Conservation (phyloP, 2,888 invertebrate species). For the Cotesia congregata region DNA sequence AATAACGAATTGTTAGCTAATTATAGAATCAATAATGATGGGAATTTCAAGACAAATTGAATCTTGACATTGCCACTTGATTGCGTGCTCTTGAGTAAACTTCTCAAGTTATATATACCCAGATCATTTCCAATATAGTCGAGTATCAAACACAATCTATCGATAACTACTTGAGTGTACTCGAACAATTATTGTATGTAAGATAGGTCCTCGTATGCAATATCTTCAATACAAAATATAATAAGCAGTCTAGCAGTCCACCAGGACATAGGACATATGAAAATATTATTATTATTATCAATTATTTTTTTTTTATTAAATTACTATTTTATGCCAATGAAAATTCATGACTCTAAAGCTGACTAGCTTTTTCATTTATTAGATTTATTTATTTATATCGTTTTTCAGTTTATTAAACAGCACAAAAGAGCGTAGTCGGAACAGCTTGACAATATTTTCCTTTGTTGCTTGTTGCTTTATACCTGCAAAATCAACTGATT, state of each 20-base stretch:
- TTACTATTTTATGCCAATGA: neutral
- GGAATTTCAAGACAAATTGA: neutral
- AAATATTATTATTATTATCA: too few species aligned
- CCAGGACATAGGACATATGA: too few species aligned
- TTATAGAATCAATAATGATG: neutral
- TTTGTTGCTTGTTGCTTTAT: constrained; percentile 9
- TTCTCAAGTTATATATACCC: neutral
- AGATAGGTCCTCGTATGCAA: too few species aligned
- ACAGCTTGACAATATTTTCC: constrained; percentile 20
- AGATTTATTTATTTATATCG: neutral
- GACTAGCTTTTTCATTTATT: neutral
- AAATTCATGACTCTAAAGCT: neutral
- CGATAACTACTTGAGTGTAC: neutral
- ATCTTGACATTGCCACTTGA: neutral
- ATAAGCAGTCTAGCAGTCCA: too few species aligned
- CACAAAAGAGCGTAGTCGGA: neutral
- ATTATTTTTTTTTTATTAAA: neutral
- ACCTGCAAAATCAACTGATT: constrained; percentile 15
- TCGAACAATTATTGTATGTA: neutral
- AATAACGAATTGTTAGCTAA: neutral
- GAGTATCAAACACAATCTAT: neutral
- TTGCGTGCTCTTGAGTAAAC: neutral
- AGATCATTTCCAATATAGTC: neutral
- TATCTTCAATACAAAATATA: too few species aligned
- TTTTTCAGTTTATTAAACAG: constrained; percentile 7